Evolutionary conservation across 1,140 invertebrate genomes (phyloP).

Genomic region (Globodera ellingtonae): DNA sequence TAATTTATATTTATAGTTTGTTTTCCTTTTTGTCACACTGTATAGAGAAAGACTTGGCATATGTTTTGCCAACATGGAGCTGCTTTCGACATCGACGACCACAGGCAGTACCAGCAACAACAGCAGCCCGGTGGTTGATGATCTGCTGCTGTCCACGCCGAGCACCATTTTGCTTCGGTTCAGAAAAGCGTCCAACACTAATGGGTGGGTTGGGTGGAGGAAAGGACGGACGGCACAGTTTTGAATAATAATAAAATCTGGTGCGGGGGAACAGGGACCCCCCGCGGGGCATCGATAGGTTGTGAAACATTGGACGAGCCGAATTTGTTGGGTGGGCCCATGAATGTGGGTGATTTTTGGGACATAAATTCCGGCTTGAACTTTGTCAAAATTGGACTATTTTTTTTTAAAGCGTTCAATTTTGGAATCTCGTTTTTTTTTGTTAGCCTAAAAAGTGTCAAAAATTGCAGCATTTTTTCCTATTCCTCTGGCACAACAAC

Average conservation of each 20-base stretch:
- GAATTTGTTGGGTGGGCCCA: too few relatives aligned
- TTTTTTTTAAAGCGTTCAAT: too few relatives aligned
- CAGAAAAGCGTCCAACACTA: neutral
- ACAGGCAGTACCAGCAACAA: neutral
- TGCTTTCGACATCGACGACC: neutral
- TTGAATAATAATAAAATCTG: neutral
- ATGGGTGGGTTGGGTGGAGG: neutral
- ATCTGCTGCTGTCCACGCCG: neutral
- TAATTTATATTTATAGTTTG: neutral
- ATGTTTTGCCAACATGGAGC: constrained; percentile 34
- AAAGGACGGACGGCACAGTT: neutral
- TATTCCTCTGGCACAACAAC: neutral
- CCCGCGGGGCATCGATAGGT: too few relatives aligned
- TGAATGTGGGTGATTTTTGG: too few relatives aligned
- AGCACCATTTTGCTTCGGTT: neutral
- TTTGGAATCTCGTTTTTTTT: too few relatives aligned
- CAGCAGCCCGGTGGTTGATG: neutral
- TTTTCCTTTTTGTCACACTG: neutral
- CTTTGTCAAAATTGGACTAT: too few relatives aligned
- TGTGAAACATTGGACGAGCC: too few relatives aligned
- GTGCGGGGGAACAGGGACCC: too few relatives aligned
- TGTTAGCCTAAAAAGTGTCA: too few relatives aligned
- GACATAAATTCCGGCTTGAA: too few relatives aligned
- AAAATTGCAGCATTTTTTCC: neutral
- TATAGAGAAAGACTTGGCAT: constrained; percentile 26